Base-by-base conservation (phyloP, 2,888 invertebrate species). In the Eristalinus aeneus region DNA sequence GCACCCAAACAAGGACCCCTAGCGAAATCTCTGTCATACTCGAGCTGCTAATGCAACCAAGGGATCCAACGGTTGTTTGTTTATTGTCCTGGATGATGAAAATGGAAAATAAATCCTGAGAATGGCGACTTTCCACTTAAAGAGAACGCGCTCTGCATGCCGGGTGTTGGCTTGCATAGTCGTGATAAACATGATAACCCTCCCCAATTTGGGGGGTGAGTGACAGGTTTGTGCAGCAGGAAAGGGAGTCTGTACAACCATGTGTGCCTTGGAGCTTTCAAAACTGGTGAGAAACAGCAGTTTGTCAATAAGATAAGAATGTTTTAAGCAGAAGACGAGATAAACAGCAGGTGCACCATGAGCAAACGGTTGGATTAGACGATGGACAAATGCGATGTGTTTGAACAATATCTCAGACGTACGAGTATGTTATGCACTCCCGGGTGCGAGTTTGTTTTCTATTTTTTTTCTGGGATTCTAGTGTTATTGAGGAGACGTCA, bases 11-110 rank as follows among this genome's bases (percentile, higher is more conserved):
- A 56, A 27, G 56, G 11, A 32, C 32, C 61, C 32, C 61, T 16
- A 32, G 16, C 16, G n/a, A 32, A 60, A 23, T 60, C 10, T 9
- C 32, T 20, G 34, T 32, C 61, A 39, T 23, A 64, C 36, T 39
- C 39, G 22, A 16, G 12, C 31, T 22, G 54, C 32, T 67, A 32
- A 54, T 67, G 53, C 54, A 22, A 12, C 20, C 31, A 8, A 32
- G 31, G 10, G 54, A 54, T 34, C 27, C 27, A 27, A 22, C 16
- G 16, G 1, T 46, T 53, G 31, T 53, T 67, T 46, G 53, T 53
- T 53, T 67, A 27, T 67, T 27, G 67, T 63, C 53, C 22, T 22
- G 67, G 53, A 53, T 53, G 67, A 68, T 54, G 67, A 22, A 68
- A 68, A 68, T 31, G 22, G 10, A n/a, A 54, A 54, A 53, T 22